Base-by-base conservation (phyloP, 2,888 invertebrate species). In the Galerucella nymphaeae region DNA sequence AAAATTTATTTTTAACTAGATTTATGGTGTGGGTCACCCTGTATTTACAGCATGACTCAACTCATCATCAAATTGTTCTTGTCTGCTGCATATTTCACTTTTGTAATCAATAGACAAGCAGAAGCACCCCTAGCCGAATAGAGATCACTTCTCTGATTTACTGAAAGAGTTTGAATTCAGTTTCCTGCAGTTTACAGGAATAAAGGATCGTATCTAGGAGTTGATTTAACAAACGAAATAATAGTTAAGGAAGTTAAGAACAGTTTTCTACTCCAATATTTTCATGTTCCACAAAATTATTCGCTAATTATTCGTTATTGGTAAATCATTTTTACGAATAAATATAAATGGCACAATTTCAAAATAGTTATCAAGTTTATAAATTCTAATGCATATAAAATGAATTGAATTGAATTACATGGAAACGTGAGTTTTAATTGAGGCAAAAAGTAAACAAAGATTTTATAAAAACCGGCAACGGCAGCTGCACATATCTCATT, bases 11-110 rank as follows among this genome's bases (percentile, higher is more conserved):
- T 30, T 30, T 30, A 1, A 5, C 6, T 5, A 30, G 6, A 30
- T 30, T 30, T 6, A 30, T 30, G 18, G 16, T 42, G 8, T 20
- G 20, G 10, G 61, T 18, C 61, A 62, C 42, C 13, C 61, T 62
- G 45, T 72, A 61, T 58, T 45, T 55, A 48, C 59, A 42, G 61
- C 59, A 69, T 69, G 72, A 69, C 58, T 69, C 69, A 72, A 72
- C 64, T 65, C 72, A 57, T 65, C 58, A 72, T 65, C 72, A 69
- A 72, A 72, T 61, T 59, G 72, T 64, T 72, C 72, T 65, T 72
- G 72, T 69, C 64, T 68, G 68, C 59, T 69, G 67, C 72, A 69
- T 72, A 69, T 69, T 72, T 69, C 69, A 64, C 62, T 63, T 63
- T 61, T 68, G 65, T 53, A 71, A 72, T 72, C 72, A 67, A 72